Evolutionary conservation across 2,888 invertebrate species (phyloP).

Genomic region (Pollenia griseotomentosa): DNA sequence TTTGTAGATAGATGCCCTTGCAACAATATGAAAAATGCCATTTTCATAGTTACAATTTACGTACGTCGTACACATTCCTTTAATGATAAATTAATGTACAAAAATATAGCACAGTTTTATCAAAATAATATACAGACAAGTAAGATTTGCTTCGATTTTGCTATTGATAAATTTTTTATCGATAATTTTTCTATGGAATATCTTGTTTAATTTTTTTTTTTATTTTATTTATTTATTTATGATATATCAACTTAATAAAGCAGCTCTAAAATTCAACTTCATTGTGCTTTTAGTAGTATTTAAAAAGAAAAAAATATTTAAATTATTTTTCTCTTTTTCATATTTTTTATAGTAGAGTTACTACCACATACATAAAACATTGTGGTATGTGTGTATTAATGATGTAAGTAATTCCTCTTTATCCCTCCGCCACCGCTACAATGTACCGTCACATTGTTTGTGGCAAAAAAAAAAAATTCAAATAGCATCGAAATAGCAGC

Average conservation of each 20-base stretch:
- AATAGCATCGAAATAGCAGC: constrained; percentile 46
- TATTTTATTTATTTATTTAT: too few species aligned
- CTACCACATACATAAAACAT: constrained; percentile 44
- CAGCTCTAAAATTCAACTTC: neutral
- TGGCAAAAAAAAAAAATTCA: constrained; percentile 57
- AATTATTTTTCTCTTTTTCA: constrained; percentile 24
- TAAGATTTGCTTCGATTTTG: too few species aligned
- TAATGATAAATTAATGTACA: neutral
- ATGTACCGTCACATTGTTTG: constrained; percentile 61
- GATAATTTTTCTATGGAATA: too few species aligned
- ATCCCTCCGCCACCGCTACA: constrained; percentile 31
- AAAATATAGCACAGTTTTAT: constrained; percentile 11
- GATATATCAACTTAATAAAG: neutral
- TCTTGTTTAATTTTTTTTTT: too few species aligned
- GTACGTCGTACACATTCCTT: constrained; percentile 39
- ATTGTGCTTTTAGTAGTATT: neutral
- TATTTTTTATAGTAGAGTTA: constrained; percentile 6
- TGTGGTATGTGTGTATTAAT: constrained; percentile 65
- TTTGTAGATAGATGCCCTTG: constrained; percentile 33
- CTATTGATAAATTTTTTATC: too few species aligned
- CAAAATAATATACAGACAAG: neutral
- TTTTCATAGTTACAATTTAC: constrained; percentile 56
- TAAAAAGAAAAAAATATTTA: constrained; percentile 19
- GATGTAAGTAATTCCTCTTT: constrained; percentile 56
- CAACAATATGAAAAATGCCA: constrained; percentile 46